phyloP scores from a whole-genome alignment of 2,888 invertebrate species.

The Noctua janthe region DNA sequence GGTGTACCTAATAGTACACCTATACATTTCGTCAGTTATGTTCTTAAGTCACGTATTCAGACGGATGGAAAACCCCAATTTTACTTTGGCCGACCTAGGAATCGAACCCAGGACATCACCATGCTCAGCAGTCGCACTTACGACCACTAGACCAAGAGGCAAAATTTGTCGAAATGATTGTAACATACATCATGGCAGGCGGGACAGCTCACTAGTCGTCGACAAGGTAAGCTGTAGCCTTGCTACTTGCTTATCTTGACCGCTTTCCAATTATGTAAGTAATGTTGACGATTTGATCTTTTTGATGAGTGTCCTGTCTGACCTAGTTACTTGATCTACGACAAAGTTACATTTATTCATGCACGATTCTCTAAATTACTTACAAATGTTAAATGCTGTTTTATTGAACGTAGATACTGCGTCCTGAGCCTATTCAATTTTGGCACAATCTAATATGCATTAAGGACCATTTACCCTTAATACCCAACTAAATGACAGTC shows the following conservation, averaged over 20 bases:
- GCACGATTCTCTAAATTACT: background rate
- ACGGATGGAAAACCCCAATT: background rate
- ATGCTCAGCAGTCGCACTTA: background rate
- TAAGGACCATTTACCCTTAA: background rate
- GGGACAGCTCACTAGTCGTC: no score
- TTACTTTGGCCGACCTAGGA: background rate
- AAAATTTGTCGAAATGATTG: background rate
- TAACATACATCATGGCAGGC: background rate
- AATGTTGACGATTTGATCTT: slow-evolving; percentile 8
- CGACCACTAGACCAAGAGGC: background rate
- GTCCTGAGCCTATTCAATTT: background rate
- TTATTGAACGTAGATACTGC: background rate
- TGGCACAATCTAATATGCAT: background rate
- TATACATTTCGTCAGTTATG: background rate
- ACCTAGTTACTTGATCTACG: background rate
- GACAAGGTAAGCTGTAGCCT: background rate
- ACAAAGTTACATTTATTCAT: background rate
- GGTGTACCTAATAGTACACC: background rate
- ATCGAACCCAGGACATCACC: background rate
- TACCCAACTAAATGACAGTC: background rate
- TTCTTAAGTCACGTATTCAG: background rate
- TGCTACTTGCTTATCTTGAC: slow-evolving; percentile 16
- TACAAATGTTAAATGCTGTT: background rate
- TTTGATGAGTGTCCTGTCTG: background rate
- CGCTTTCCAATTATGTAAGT: background rate